Conservation (phyloP, 2,113 vertebrate species). For the Corythaeola cristata region DNA sequence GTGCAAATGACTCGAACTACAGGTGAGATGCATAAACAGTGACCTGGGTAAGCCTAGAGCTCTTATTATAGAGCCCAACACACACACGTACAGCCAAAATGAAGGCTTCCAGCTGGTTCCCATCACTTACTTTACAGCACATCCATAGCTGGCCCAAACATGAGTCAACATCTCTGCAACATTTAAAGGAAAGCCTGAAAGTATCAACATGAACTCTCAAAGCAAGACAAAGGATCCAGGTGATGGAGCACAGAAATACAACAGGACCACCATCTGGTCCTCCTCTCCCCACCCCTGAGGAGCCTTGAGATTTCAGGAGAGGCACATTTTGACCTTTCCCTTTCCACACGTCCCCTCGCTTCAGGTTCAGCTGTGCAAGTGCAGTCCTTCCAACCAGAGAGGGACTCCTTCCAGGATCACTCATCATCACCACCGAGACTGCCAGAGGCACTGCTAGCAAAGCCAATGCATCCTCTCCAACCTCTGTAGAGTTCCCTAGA, state of each 20-base stretch:
- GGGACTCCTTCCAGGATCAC: slow-evolving; percentile 42
- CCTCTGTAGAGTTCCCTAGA: slow-evolving; percentile 13
- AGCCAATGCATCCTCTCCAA: slow-evolving; percentile 32
- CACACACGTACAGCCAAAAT: background rate
- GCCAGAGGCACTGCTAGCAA: slow-evolving; percentile 29
- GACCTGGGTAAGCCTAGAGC: background rate
- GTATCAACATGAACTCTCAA: background rate
- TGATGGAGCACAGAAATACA: background rate
- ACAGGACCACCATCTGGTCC: background rate
- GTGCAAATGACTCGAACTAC: background rate
- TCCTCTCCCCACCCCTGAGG: background rate
- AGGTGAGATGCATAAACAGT: background rate
- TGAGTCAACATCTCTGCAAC: background rate
- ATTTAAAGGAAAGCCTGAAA: background rate
- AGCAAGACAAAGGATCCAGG: background rate
- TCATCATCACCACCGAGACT: background rate
- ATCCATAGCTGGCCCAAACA: background rate
- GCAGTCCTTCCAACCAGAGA: background rate
- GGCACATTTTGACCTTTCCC: background rate
- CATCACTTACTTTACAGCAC: background rate
- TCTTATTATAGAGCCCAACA: background rate
- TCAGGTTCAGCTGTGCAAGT: slow-evolving; percentile 17
- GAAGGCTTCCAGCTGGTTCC: background rate
- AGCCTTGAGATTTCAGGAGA: background rate
- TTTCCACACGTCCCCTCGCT: background rate